Evolutionary conservation across 2,888 invertebrate genomes (phyloP).

Genomic region (Eristalinus aeneus): DNA sequence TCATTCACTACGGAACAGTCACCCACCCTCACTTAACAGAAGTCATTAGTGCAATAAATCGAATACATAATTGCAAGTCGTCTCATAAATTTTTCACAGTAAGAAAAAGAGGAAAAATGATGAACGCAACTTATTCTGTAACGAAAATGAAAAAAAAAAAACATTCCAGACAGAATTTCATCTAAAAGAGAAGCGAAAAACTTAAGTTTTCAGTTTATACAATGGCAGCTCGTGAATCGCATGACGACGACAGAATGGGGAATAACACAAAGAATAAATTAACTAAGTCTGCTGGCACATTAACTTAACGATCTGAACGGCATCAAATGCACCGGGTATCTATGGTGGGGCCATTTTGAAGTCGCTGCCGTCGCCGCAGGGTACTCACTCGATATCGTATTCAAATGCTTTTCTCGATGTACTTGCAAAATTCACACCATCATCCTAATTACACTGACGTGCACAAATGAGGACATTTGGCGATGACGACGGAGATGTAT

Average conservation of each 20-base stretch:
- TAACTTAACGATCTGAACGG: conserved; percentile 53
- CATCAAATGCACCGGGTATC: conserved; percentile 45
- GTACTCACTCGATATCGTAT: conserved; percentile 15
- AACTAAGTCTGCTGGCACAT: conserved; percentile 59
- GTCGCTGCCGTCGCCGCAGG: background rate
- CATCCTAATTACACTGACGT: conserved; percentile 34
- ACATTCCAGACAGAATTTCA: background rate
- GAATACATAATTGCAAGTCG: background rate
- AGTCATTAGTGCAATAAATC: background rate
- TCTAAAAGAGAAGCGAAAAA: background rate
- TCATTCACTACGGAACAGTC: background rate
- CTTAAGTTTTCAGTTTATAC: background rate
- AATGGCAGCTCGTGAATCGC: conserved; percentile 26
- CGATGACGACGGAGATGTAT: conserved; percentile 41
- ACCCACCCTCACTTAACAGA: background rate
- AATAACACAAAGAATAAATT: conserved; percentile 52
- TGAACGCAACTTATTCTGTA: background rate
- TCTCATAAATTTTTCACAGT: background rate
- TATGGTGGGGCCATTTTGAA: conserved; percentile 25
- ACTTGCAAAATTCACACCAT: conserved; percentile 48
- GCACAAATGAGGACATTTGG: conserved; percentile 39
- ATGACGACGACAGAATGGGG: conserved; percentile 1
- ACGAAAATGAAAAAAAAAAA: background rate
- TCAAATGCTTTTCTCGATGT: conserved; percentile 7
- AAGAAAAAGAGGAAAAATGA: background rate